Base-by-base conservation (phyloP, 2,797 vertebrate species). In the Picus viridis region DNA sequence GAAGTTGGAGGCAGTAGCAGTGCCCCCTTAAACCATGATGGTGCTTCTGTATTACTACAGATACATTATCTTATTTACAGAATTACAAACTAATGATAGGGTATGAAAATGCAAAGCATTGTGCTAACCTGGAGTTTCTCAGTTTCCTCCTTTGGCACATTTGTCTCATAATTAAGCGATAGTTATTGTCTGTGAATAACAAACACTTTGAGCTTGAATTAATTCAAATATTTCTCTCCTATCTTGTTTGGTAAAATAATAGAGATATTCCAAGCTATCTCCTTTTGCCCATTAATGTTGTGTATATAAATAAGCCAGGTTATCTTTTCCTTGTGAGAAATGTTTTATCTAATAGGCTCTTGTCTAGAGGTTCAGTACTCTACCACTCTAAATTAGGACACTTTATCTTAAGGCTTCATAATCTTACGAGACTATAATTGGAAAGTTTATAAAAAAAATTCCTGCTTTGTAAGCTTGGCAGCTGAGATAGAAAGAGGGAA, bases 391-490 rank as follows among this genome's bases (percentile, higher is more conserved):
- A 98, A 98, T 98, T 98, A 98, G 97, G 96, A 97, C 96, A 97
- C 97, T 98, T 98, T 98, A 98, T 98, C 98, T 98, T 98, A 98
- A 97, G 97, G 97, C 97, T 97, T 98, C 97, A 98, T 98, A 98
- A 98, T 98, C 98, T 97, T 98, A 98, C 83, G 88, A 98, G 97
- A 96, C 98, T 98, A 98, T 98, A 98, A 98, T 98, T 98, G 98
- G 98, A 98, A 98, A 98, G 97, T 98, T 97, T 97, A 97, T 97
- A 95, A 96, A 64, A 97, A 97, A 68, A 97, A 96, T 95, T 96
- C 96, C 97, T 97, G 97, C 98, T 98, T 98, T 98, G 97, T 97
- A 97, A 98, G 97, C 97, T 97, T 97, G 97, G 97, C 97, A 97
- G 97, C 97, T 97, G 96, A 98, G 98, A 98, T 97, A 97, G 97